phyloP scores from a whole-genome alignment of 2,888 invertebrate species.

The Chloroclystis v-ata region DNA sequence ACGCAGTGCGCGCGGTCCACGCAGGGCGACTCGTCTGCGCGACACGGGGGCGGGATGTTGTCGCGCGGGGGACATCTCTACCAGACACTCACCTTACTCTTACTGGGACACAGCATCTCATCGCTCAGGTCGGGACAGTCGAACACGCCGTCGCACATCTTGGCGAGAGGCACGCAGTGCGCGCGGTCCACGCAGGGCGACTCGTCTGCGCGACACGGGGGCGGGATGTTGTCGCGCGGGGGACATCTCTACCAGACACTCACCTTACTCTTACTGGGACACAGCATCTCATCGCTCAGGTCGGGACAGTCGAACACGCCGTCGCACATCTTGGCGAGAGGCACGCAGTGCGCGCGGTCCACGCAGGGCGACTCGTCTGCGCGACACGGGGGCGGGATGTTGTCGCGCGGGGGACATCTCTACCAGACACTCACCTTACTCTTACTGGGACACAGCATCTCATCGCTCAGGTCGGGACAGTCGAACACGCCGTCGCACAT shows the following conservation, averaged over 20 bases:
- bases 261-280: constrained; percentile 35
- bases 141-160: constrained; percentile 86
- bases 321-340: constrained; percentile 85
- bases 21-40: constrained; percentile 80
- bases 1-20: constrained; percentile 81
- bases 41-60: constrained; percentile 55
- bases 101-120: constrained; percentile 70
- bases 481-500: constrained; percentile 86
- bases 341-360: constrained; percentile 81
- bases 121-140: constrained; percentile 86
- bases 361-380: constrained; percentile 80
- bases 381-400: constrained; percentile 54
- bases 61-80: too few species aligned
- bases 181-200: constrained; percentile 81
- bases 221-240: constrained; percentile 32
- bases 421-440: constrained; percentile 33
- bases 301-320: constrained; percentile 82
- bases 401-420: too few species aligned
- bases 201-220: constrained; percentile 73
- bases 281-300: constrained; percentile 83
- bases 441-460: constrained; percentile 58
- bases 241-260: too few species aligned
- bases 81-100: constrained; percentile 32
- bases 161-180: constrained; percentile 80
- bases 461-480: constrained; percentile 86